A percentile compares a stretch with the other conserved stretches of the same genome.
Conservation (phyloP, 2,888 invertebrate species). For the Pseudococcus viburni region DNA sequence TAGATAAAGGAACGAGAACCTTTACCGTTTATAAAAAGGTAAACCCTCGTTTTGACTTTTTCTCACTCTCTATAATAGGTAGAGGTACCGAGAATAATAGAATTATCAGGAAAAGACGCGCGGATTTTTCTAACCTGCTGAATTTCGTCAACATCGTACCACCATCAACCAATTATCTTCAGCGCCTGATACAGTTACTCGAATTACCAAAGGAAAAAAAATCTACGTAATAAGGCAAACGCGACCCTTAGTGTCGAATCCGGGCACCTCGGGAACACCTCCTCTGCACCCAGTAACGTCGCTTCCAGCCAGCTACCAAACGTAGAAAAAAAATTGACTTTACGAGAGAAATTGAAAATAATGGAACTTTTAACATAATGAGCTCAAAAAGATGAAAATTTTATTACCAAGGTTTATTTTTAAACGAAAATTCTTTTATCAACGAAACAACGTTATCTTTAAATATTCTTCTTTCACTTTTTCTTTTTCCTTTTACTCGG, state of each 20-base stretch:
- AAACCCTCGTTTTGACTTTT: background rate
- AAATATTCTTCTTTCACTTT: conserved; percentile 26
- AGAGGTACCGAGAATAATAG: background rate
- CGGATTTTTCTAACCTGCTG: background rate
- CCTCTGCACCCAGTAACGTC: background rate
- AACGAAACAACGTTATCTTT: conserved; percentile 50
- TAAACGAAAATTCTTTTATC: conserved; percentile 38
- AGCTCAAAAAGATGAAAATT: conserved; percentile 53
- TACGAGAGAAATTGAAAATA: conserved; percentile 52
- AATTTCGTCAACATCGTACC: background rate
- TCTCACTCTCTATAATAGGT: background rate
- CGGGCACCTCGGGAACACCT: background rate
- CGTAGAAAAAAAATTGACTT: conserved; percentile 16
- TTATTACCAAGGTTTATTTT: conserved; percentile 55
- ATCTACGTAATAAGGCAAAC: background rate
- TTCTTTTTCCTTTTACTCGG: background rate
- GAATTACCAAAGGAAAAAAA: background rate
- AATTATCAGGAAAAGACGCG: background rate
- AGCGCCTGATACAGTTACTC: background rate
- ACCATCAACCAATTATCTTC: background rate
- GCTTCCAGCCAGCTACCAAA: background rate
- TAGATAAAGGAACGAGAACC: background rate
- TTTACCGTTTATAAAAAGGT: background rate
- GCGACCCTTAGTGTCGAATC: background rate
- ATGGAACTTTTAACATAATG: conserved; percentile 52